Evolutionary conservation across 64 coral and sea anemone genomes (phyloP).

Genomic region (Stichodactyla mertensii): DNA sequence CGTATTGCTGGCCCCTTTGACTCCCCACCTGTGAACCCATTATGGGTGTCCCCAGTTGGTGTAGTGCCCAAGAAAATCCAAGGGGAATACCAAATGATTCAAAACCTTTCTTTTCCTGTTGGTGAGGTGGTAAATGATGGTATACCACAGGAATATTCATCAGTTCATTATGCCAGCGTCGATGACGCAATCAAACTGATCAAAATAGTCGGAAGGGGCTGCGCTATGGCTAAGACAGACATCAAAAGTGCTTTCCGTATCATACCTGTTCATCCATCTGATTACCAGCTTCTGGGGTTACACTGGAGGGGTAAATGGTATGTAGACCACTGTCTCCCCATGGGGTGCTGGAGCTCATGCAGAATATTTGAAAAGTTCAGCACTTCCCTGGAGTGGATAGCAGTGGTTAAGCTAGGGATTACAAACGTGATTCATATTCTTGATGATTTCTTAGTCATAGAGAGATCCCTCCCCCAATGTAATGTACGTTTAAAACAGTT

Average conservation of each 20-base stretch:
- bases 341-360: slow-evolving; percentile 25
- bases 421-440: slow-evolving; percentile 29
- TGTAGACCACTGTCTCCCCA: slow-evolving; percentile 7
- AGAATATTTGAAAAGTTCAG: slow-evolving; percentile 24
- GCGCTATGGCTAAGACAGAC: slow-evolving; percentile 7
- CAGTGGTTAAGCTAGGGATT: slow-evolving; percentile 20
- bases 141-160: no score
- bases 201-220: neutral
- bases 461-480: neutral
- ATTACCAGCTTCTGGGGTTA: neutral
- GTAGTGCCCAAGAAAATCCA: no score
- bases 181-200: slow-evolving; percentile 30
- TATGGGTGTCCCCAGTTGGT: no score
- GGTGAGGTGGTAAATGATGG: no score
- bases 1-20: no score
- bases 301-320: neutral
- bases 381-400: slow-evolving; percentile 36
- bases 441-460: slow-evolving; percentile 40
- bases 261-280: slow-evolving; percentile 6
- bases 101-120: no score
- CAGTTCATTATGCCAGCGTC: slow-evolving; percentile 20
- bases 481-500: neutral
- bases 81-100: no score
- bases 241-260: slow-evolving; percentile 14
- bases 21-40: no score